Percentiles rank a stretch among this genome's conserved stretches.
Conservation (phyloP, 2,113 vertebrate genomes). For the Lycaon pictus region DNA sequence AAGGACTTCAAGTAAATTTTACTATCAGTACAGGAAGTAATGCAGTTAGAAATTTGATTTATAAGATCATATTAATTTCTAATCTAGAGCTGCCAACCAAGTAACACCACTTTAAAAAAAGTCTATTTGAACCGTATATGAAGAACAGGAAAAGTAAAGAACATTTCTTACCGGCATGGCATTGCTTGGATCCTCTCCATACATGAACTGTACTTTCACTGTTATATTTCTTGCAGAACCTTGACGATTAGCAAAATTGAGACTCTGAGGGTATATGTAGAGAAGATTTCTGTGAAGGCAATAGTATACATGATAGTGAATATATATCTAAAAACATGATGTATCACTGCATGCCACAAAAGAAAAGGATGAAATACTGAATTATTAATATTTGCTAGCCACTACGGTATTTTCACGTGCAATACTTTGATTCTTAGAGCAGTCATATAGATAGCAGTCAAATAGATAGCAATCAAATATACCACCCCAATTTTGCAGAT, state of each 20-base stretch:
- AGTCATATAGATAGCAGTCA: background rate
- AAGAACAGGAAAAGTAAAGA: background rate
- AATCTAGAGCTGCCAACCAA: background rate
- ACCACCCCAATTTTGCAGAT: background rate
- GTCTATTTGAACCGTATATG: background rate
- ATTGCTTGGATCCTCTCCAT: conserved; percentile 96
- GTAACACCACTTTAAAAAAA: background rate
- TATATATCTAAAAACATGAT: conserved; percentile 67
- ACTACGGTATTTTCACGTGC: background rate
- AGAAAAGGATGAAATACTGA: background rate
- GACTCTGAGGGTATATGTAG: conserved; percentile 97
- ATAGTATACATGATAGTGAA: conserved; percentile 60
- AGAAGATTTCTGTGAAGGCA: conserved; percentile 94
- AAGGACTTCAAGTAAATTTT: background rate
- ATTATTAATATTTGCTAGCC: conserved; percentile 7
- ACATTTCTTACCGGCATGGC: conserved; percentile 94
- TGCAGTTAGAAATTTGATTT: background rate
- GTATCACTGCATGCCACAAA: background rate
- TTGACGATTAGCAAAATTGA: conserved; percentile 99
- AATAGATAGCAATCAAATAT: background rate
- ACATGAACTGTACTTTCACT: conserved; percentile 99
- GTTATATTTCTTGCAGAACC: conserved; percentile 99
- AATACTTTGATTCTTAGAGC: background rate
- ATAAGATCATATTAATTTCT: background rate
- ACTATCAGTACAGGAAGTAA: background rate